Base-by-base conservation (phyloP, 1,140 invertebrate genomes). In the Drosophila funebris region DNA sequence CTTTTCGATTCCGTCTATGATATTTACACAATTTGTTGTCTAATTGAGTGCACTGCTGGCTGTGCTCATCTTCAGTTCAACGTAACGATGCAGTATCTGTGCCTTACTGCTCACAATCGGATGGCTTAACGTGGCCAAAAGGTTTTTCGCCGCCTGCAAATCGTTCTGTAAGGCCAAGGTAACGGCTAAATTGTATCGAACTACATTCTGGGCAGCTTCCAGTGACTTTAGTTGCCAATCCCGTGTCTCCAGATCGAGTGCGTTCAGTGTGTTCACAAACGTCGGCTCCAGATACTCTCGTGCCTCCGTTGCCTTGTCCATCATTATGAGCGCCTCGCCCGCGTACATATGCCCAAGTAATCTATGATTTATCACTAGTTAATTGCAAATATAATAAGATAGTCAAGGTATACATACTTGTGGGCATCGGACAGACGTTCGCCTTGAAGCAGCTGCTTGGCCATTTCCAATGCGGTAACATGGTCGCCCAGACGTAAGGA, bases 311-410 rank as follows among this genome's bases (percentile, higher is more conserved):
- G 97, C 95, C 93, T 95, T 94, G 83, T 98, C 96, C 83, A 97
- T 92, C 56, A 96, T 94, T 72, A 98, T 95, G n/a, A 97, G 92
- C 39, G 97, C 95, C 92, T 99, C 97, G 0, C 96, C 97, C 14
- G 96, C 95, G 92, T 98, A 98, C 71, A 98, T 94, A 91, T 97
- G 96, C 0, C 95, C 97, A 66, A 98, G 93, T 66, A 97, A 94
- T 91, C 96, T 97, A 93, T 4, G 14, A 52, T 6, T 0, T 16
- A 18, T 3, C 64, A 31, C n/a, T 0, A 13, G 6, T 13, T 1
- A 41, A 14, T 13, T 20, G 22, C 0, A 11, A 7, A 3, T 6
- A 16, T 6, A 6, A 9, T 3, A 11, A 9, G 11, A 0, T 0
- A 18, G 4, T 5, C 4, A 0, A 14, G 2, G 11, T 27, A 31